Evolutionary conservation across 2,113 vertebrate genomes (phyloP), one percentile per base, ranked within the genome.

Genomic region (Thunnus thynnus): DNA sequence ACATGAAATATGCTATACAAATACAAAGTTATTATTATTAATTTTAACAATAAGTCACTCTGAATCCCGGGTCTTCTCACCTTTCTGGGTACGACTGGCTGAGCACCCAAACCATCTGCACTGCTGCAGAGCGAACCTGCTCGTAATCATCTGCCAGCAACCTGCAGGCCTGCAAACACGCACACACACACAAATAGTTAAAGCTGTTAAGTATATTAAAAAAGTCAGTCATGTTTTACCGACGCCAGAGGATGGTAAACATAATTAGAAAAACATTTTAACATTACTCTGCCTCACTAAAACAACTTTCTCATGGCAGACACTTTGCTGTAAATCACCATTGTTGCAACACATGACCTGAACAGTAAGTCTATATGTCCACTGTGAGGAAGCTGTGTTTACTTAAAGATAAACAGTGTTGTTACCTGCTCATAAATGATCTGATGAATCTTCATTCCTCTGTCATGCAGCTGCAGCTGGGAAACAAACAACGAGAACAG

Each of bases 81-180:
- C 98, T 99, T 78, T 99, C 98, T 13, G 98, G 96, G 84, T 99
- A 99, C 4, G 99, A 96, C 9, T 99, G 97, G 65, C 98, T 99
- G 60, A 99, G 94, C 67, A 99, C 97, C 97, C 97, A 99, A 22
- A 97, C 97, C 7, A 99, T 96, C 92, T 98, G 97, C 22, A 99
- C 97, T 0, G 98, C 97, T 5, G 96, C 97, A 9, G 98, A 99
- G n/a, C 98, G 98, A 3, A 99, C 98, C 94, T 99, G 98, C 84
- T 99, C 98, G 0, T 97, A 99, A 74, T 99, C 98, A 54, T 99
- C 98, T 1, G 96, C 96, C 78, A 99, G 86, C 81, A 99, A 90
- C 82, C 97, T 95, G 91, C 98, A 99, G 58, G 97, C 97, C 98
- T 99, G 82, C 18, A 76, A 6, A 70, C 67, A 80, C 9, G 62